Evolutionary conservation across 2,797 vertebrate species (phyloP).

Genomic region (Acanthurus tractus): DNA sequence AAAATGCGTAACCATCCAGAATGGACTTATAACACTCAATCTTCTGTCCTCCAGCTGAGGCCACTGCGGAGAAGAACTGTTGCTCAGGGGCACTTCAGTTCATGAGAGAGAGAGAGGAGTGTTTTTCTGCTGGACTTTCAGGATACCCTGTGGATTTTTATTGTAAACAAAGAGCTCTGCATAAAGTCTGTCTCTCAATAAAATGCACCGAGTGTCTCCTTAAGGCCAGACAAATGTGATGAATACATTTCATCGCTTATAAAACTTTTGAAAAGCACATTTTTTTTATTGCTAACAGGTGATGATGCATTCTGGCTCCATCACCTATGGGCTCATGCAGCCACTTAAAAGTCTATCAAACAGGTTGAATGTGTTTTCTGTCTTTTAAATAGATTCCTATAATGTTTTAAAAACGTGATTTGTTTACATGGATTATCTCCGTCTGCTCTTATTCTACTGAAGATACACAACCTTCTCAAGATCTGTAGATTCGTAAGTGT

Average conservation of each 20-base stretch:
- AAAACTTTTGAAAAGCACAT: background rate
- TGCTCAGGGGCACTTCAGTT: slow-evolving; percentile 41
- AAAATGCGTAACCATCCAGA: slow-evolving; percentile 43
- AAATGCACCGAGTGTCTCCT: background rate
- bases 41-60: slow-evolving; percentile 32
- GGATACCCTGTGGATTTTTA: background rate
- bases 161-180: background rate
- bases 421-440: no score
- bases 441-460: no score
- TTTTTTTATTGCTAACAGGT: no score
- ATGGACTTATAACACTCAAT: slow-evolving; percentile 24
- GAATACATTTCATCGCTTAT: background rate
- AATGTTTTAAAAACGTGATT: no score
- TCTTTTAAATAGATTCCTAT: no score
- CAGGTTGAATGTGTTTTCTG: no score
- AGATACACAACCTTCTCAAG: no score
- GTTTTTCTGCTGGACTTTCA: background rate
- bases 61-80: background rate
- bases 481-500: no score
- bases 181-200: background rate
- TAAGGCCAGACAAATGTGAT: background rate
- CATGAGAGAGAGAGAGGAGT: slow-evolving; percentile 14
- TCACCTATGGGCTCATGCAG: no score
- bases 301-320: background rate
- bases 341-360: no score